Conservation (phyloP, 1,140 invertebrate species). For the Sesamia nonagrioides region DNA sequence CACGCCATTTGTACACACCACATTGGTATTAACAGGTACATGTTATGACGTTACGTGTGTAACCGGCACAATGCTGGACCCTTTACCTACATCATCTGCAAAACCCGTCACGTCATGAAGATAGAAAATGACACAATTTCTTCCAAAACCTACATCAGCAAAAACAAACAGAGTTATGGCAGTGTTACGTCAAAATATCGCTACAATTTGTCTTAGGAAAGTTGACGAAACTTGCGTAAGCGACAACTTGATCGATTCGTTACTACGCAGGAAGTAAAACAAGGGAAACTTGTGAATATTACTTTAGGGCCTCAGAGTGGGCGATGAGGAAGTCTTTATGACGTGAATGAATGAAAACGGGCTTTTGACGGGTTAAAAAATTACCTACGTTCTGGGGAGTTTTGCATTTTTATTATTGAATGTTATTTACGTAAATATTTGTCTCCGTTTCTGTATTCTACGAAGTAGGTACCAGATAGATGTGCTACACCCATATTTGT, state of each 20-base stretch:
- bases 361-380: too few relatives aligned
- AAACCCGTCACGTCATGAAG: not conserved
- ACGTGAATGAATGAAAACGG: too few relatives aligned
- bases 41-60: too few relatives aligned
- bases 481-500: too few relatives aligned
- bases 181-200: conserved; percentile 11
- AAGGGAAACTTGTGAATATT: conserved; percentile 53
- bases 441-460: too few relatives aligned
- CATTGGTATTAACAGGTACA: too few relatives aligned
- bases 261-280: conserved; percentile 46
- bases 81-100: not conserved
- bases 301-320: conserved; percentile 45
- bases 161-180: conserved; percentile 23
- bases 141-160: conserved; percentile 6
- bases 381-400: too few relatives aligned
- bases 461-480: too few relatives aligned
- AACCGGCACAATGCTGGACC: not conserved
- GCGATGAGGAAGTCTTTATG: conserved; percentile 19
- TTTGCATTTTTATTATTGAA: too few relatives aligned
- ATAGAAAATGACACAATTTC: not conserved
- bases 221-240: conserved; percentile 35
- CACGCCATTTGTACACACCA: too few relatives aligned
- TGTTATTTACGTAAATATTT: too few relatives aligned
- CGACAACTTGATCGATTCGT: conserved; percentile 49
- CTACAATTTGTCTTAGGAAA: conserved; percentile 26